Evolutionary conservation across 2,888 invertebrate genomes (phyloP).

Genomic region (Acrobasis repandana): DNA sequence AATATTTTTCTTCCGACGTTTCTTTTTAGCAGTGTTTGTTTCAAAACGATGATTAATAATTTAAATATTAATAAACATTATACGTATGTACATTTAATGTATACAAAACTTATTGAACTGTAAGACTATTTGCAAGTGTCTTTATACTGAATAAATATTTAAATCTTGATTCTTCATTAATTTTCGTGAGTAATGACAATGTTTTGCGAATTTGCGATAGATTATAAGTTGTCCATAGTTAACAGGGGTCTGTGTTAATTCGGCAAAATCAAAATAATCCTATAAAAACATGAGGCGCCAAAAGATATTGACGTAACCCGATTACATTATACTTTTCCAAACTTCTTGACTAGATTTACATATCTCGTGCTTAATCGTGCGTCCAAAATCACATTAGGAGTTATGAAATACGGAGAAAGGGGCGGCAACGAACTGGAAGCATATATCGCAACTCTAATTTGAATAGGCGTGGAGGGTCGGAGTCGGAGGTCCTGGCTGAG

Average conservation of each 20-base stretch:
- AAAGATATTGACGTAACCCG: conserved; percentile 15
- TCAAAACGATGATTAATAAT: too few relatives aligned
- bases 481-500: conserved; percentile 48
- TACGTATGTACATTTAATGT: too few relatives aligned
- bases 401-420: conserved; percentile 47
- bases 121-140: too few relatives aligned
- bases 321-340: conserved; percentile 30
- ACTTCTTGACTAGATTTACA: conserved; percentile 38
- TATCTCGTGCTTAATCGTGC: conserved; percentile 54
- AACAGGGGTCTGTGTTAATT: background rate
- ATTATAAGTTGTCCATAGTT: too few relatives aligned
- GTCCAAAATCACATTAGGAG: conserved; percentile 52
- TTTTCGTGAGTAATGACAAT: too few relatives aligned
- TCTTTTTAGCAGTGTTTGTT: too few relatives aligned
- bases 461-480: conserved; percentile 55
- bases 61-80: too few relatives aligned
- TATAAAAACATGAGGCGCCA: background rate
- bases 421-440: conserved; percentile 42
- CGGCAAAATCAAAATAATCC: background rate
- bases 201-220: too few relatives aligned
- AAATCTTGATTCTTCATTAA: too few relatives aligned
- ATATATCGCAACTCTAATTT: conserved; percentile 59
- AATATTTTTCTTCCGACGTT: too few relatives aligned
- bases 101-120: too few relatives aligned
- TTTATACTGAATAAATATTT: too few relatives aligned